phyloP scores from a whole-genome alignment of 2,888 invertebrate genomes.

The Julus scanicus region DNA sequence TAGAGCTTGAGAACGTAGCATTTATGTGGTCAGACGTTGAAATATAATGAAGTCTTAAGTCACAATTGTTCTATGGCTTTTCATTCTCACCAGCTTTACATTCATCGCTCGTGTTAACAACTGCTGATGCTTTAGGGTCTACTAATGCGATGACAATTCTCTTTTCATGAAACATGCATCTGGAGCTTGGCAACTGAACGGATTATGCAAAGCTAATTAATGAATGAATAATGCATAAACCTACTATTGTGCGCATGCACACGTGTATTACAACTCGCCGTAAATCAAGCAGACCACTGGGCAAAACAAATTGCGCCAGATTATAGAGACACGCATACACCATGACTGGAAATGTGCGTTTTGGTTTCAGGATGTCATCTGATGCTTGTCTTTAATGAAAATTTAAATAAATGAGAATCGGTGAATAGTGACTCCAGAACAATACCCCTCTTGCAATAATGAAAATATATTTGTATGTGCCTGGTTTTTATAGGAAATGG shows the following conservation, averaged over 20 bases:
- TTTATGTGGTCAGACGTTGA: background rate
- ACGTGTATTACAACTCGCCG: background rate
- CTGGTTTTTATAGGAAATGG: too few species aligned
- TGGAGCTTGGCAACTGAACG: constrained; percentile 38
- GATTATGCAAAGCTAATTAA: constrained; percentile 37
- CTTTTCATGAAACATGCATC: background rate
- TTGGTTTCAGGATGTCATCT: background rate
- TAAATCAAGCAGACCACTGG: background rate
- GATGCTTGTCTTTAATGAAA: background rate
- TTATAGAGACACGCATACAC: background rate
- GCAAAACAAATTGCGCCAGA: background rate
- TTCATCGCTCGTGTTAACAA: constrained; percentile 18
- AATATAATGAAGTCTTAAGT: background rate
- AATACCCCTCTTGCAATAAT: background rate
- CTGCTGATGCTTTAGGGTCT: background rate
- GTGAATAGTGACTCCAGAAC: background rate
- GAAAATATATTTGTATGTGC: too few species aligned
- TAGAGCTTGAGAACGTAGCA: background rate
- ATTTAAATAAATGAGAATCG: background rate
- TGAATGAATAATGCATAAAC: constrained; percentile 36
- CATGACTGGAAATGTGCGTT: background rate
- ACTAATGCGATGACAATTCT: constrained; percentile 4
- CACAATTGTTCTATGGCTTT: background rate
- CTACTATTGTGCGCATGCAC: background rate
- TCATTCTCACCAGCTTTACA: background rate